Evolutionary conservation across 2,888 invertebrate genomes (phyloP).

Genomic region (Callyntrura sp.): DNA sequence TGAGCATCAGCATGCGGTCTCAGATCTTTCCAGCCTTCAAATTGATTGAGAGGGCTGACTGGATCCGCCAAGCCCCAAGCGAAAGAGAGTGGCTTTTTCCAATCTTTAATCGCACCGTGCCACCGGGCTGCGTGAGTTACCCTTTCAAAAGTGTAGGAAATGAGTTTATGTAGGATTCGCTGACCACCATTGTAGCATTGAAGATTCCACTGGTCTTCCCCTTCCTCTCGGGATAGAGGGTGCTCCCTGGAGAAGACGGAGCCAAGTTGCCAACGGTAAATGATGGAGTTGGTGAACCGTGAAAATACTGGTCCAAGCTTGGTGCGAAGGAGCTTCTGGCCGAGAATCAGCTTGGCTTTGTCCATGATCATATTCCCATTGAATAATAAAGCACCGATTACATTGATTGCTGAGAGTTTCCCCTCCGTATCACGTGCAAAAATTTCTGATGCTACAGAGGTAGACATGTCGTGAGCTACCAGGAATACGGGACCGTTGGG

Average conservation of each 20-base stretch:
- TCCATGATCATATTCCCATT: conserved; percentile 81
- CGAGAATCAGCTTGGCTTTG: conserved; percentile 72
- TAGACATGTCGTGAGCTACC: conserved; percentile 79
- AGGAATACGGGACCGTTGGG: conserved; percentile 73
- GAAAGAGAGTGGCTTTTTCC: conserved; percentile 75
- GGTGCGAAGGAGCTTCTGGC: conserved; percentile 77
- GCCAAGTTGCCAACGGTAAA: conserved; percentile 78
- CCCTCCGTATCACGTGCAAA: conserved; percentile 78
- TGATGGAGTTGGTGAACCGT: conserved; percentile 66
- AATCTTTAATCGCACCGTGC: conserved; percentile 76
- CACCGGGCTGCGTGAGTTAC: conserved; percentile 71
- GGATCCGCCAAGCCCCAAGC: conserved; percentile 80
- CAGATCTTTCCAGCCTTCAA: conserved; percentile 74
- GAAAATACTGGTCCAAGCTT: conserved; percentile 73
- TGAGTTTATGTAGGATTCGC: conserved; percentile 77
- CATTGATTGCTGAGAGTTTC: conserved; percentile 65
- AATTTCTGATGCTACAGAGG: conserved; percentile 77
- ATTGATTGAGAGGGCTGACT: conserved; percentile 67
- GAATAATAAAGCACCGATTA: conserved; percentile 78
- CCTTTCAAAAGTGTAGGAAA: conserved; percentile 80
- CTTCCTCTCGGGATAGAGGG: conserved; percentile 74
- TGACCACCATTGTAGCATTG: conserved; percentile 73
- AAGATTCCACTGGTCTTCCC: conserved; percentile 78
- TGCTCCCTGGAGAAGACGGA: conserved; percentile 75
- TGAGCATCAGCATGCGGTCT: conserved; percentile 73